These are phyloP conservation scores for Linnaemya tessellans DNA, from an alignment of 2,888 invertebrate species.

Conservation along the genomic window DNA sequence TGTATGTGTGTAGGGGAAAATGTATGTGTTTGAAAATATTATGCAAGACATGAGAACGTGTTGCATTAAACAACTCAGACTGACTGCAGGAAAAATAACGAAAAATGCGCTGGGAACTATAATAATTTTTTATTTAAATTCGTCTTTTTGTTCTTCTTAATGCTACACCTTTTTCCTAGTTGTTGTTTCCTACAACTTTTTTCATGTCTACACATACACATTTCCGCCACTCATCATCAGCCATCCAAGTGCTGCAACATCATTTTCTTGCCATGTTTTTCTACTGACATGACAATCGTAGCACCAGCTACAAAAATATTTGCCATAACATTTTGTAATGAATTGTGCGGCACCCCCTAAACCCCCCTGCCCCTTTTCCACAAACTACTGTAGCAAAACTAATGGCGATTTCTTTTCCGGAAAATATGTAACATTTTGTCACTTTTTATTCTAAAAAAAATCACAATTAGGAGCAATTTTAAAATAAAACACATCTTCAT, in stretches of 20 bases:
- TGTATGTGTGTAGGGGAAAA: background rate
- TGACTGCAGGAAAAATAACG: background rate
- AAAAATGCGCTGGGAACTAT: constrained; percentile 23
- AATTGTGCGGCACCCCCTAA: background rate
- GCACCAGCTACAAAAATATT: background rate
- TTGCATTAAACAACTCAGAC: constrained; percentile 41
- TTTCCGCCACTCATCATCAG: constrained; percentile 10
- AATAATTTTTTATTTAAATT: background rate
- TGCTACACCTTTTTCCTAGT: background rate
- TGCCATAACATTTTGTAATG: background rate
- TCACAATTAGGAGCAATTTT: too few species aligned
- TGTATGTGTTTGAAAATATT: background rate
- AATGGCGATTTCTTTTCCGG: too few species aligned
- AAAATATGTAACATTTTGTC: too few species aligned
- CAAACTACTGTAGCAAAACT: too few species aligned
- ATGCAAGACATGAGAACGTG: constrained; percentile 41
- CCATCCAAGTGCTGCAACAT: constrained; percentile 19
- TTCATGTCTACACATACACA: background rate
- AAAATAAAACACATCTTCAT: too few species aligned
- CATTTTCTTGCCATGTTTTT: constrained; percentile 27
- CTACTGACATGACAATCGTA: constrained; percentile 37
- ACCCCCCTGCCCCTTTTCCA: too few species aligned
- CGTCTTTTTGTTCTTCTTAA: background rate
- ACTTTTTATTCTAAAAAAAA: too few species aligned
- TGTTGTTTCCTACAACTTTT: constrained; percentile 22